Evolutionary conservation across 2,888 invertebrate genomes (phyloP).

Genomic region (Pandemis heparana): DNA sequence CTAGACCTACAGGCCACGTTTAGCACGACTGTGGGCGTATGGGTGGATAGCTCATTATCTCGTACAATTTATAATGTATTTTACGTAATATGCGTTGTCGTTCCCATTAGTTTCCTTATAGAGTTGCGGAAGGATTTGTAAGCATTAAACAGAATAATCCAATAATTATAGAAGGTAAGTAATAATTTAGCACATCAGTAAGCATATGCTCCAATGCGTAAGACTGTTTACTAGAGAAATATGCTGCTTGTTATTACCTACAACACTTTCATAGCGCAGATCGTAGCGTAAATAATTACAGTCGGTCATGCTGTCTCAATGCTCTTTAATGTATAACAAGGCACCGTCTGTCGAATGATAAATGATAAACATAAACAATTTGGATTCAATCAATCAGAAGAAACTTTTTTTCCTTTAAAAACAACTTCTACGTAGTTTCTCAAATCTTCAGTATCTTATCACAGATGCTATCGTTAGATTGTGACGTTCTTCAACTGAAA

Average conservation of each 20-base stretch:
- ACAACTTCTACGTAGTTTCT: no score
- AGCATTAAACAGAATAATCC: slow-evolving; percentile 13
- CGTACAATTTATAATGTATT: no score
- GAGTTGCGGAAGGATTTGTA: neutral
- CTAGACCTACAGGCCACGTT: no score
- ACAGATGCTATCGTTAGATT: no score
- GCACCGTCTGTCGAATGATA: neutral
- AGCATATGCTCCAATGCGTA: slow-evolving; percentile 18
- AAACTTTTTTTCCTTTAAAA: no score
- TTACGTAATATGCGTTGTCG: neutral
- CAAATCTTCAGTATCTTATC: no score
- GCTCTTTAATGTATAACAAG: neutral
- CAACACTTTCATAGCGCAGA: slow-evolving; percentile 32
- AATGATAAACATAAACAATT: neutral
- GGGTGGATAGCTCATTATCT: no score
- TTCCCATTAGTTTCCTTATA: neutral
- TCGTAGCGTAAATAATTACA: slow-evolving; percentile 34
- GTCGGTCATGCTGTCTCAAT: neutral
- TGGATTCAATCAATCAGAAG: neutral
- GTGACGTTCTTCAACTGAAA: no score
- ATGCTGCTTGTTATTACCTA: slow-evolving; percentile 21
- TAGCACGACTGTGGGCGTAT: no score
- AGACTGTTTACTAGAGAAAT: slow-evolving; percentile 29
- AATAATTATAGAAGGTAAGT: slow-evolving; percentile 6
- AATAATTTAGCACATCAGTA: slow-evolving; percentile 29